A percentile compares a stretch with the other conserved stretches of the same genome.
These are phyloP conservation scores for Troides aeacus DNA, from an alignment of 2,888 invertebrate species.

Conservation along the genomic window DNA sequence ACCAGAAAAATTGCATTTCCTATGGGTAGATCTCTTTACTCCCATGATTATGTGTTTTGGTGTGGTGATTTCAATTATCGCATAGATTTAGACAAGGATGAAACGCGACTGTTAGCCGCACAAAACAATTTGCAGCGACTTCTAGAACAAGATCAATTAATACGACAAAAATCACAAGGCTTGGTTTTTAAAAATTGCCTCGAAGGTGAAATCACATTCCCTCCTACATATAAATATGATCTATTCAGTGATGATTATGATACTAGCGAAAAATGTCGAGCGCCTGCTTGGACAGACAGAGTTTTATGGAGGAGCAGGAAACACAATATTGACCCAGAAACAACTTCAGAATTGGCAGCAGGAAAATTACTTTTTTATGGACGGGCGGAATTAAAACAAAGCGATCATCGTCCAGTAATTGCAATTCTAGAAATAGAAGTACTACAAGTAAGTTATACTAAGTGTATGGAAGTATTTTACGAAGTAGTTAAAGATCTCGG, in stretches of 20 bases:
- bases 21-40: slow-evolving; percentile 94
- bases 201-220: slow-evolving; percentile 94
- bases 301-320: slow-evolving; percentile 94
- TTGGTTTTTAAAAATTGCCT: slow-evolving; percentile 95
- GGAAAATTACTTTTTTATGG: slow-evolving; percentile 94
- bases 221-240: slow-evolving; percentile 99
- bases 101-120: slow-evolving; percentile 91
- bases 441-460: slow-evolving; percentile 87
- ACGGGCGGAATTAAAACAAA: slow-evolving; percentile 96
- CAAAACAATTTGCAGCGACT: slow-evolving; percentile 87
- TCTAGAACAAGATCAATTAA: slow-evolving; percentile 92
- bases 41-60: slow-evolving; percentile 99
- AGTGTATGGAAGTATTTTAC: slow-evolving; percentile 89
- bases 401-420: slow-evolving; percentile 97
- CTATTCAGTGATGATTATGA: slow-evolving; percentile 99
- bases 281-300: slow-evolving; percentile 99
- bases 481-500: slow-evolving; percentile 93
- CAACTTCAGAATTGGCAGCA: slow-evolving; percentile 83
- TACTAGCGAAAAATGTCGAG: slow-evolving; percentile 97
- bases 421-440: slow-evolving; percentile 94
- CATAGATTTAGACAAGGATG: slow-evolving; percentile 96
- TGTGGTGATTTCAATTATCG: slow-evolving; percentile 99
- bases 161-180: slow-evolving; percentile 87
- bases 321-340: slow-evolving; percentile 85
- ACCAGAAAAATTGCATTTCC: slow-evolving; percentile 94